These are phyloP conservation scores for Cyclopterus lumpus DNA, from an alignment of 2,797 vertebrate genomes.

Conservation along the genomic window DNA sequence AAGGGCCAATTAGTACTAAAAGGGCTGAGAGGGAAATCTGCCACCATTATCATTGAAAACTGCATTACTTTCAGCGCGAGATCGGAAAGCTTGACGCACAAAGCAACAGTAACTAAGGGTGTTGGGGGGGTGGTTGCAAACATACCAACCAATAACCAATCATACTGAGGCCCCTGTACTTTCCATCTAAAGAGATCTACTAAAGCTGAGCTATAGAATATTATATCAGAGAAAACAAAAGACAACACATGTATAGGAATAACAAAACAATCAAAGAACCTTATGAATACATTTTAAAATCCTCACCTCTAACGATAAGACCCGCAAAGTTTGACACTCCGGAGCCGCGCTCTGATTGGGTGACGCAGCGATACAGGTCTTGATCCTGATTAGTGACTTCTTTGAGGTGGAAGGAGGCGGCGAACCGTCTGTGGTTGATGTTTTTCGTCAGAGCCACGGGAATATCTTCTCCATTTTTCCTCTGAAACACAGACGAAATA, in stretches of 20 bases:
- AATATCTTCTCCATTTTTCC: constrained; percentile 95
- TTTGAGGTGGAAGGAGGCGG: constrained; percentile 94
- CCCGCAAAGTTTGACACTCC: constrained; percentile 98
- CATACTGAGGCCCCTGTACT: neutral
- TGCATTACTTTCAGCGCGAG: neutral
- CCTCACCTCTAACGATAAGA: constrained; percentile 95
- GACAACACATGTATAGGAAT: neutral
- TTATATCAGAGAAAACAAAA: constrained; percentile 9
- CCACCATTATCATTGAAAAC: neutral
- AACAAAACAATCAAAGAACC: neutral
- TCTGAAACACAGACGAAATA: constrained; percentile 80
- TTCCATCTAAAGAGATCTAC: neutral
- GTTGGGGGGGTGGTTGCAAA: neutral
- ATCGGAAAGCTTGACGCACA: neutral
- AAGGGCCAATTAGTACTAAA: neutral
- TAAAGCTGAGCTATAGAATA: constrained; percentile 4
- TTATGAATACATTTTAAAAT: constrained; percentile 36
- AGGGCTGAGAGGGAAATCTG: neutral
- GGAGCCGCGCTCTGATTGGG: constrained; percentile 95
- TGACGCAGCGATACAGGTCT: constrained; percentile 97
- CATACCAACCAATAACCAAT: neutral
- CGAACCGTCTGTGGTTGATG: constrained; percentile 97
- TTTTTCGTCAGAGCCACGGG: constrained; percentile 96
- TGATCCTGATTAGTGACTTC: constrained; percentile 95
- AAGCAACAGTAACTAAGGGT: neutral